Evolutionary conservation across 2,113 vertebrate genomes (phyloP).

Genomic region (Cyprinodon tularosa): DNA sequence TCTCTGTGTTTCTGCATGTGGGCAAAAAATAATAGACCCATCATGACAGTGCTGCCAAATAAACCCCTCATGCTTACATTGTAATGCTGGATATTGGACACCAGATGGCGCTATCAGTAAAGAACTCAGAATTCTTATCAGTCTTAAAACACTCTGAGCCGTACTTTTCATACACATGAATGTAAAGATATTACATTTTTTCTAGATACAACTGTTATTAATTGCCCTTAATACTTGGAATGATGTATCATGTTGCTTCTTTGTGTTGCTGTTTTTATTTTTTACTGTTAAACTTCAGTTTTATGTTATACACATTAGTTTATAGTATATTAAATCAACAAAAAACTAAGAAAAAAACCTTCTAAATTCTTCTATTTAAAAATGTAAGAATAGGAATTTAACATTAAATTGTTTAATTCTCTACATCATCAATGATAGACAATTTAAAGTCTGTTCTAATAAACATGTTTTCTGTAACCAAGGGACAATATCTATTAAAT

Average conservation of each 20-base stretch:
- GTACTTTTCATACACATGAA: neutral
- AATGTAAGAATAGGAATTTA: too few species aligned
- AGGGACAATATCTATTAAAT: neutral
- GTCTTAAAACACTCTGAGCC: too few species aligned
- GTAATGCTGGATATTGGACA: slow-evolving; percentile 27
- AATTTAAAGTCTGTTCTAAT: neutral
- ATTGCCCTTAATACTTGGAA: neutral
- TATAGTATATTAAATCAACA: neutral
- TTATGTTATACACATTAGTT: neutral
- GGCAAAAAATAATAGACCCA: too few species aligned
- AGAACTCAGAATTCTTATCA: neutral
- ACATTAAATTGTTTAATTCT: neutral
- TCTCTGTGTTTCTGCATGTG: too few species aligned
- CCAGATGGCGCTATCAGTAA: slow-evolving; percentile 65
- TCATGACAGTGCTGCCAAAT: neutral
- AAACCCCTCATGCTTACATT: neutral
- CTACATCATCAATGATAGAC: neutral
- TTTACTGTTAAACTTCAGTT: neutral
- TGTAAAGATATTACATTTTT: neutral
- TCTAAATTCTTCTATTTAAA: too few species aligned
- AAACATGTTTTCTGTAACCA: neutral
- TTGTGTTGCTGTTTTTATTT: neutral
- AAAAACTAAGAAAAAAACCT: too few species aligned
- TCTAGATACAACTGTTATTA: neutral
- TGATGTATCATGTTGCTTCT: too few species aligned